These are phyloP conservation scores for Leptobrachium ailaonicum DNA, from an alignment of 2,113 vertebrate species.

Conservation along the genomic window DNA sequence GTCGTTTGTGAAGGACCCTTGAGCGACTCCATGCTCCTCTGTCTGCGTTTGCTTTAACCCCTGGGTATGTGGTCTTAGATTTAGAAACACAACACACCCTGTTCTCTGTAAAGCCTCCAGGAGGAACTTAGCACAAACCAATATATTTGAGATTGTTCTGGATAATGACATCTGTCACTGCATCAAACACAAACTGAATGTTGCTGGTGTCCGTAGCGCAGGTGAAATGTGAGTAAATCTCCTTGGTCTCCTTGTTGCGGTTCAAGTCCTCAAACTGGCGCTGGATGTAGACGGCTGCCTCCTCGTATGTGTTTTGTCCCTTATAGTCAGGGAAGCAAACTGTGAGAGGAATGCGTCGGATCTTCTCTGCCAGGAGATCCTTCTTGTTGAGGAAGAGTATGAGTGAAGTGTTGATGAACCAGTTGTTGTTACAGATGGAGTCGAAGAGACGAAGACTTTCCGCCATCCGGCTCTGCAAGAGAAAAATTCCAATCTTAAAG, in stretches of 20 bases:
- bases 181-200: constrained; percentile 98
- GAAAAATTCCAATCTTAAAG: constrained; percentile 16
- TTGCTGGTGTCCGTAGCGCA: constrained; percentile 90
- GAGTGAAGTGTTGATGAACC: constrained; percentile 98
- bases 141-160: constrained; percentile 99
- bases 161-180: constrained; percentile 98
- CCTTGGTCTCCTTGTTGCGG: constrained; percentile 99
- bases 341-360: constrained; percentile 92
- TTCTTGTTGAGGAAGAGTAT: constrained; percentile 99
- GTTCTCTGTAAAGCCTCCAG: constrained; percentile 21
- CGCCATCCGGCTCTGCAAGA: constrained; percentile 91
- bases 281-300: constrained; percentile 96
- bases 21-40: constrained; percentile 45
- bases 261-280: constrained; percentile 99
- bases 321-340: constrained; percentile 97
- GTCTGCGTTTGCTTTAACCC: constrained; percentile 53
- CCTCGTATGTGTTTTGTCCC: constrained; percentile 97
- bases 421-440: constrained; percentile 99
- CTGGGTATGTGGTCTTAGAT: constrained; percentile 53
- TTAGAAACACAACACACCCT: constrained; percentile 35
- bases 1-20: constrained; percentile 51
- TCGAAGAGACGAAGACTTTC: constrained; percentile 98
- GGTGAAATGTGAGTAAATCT: constrained; percentile 98
- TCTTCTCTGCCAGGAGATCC: constrained; percentile 98
- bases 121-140: constrained; percentile 86